Conservation (phyloP, 2,113 vertebrate genomes). For the Phrynosoma blainvillii region DNA sequence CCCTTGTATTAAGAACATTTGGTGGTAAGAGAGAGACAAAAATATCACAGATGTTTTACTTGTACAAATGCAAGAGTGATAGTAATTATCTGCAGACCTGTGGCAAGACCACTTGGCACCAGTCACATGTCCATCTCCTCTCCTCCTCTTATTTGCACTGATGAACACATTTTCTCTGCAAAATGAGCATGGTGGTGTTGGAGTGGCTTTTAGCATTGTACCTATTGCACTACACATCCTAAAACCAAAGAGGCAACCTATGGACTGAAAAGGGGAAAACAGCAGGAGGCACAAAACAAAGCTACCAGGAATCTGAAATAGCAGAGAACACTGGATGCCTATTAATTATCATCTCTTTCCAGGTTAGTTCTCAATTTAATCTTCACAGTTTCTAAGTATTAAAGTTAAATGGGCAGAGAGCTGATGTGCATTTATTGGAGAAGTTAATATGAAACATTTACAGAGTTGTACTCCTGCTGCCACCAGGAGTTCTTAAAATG, state of each 20-base stretch:
- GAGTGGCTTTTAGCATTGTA: neutral
- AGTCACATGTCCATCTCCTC: rapidly evolving
- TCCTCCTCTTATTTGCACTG: neutral
- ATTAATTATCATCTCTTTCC: neutral
- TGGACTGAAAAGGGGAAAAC: neutral
- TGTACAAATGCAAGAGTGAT: constrained; percentile 26
- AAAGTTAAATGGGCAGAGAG: constrained; percentile 33
- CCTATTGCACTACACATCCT: neutral
- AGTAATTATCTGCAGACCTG: constrained; percentile 16
- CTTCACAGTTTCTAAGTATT: constrained; percentile 32
- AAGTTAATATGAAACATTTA: constrained; percentile 42
- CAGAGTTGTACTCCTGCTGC: constrained; percentile 40
- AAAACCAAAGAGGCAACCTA: neutral
- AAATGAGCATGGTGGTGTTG: neutral
- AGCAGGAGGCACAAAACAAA: neutral
- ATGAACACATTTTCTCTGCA: neutral
- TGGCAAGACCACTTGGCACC: neutral
- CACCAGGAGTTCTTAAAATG: constrained; percentile 48
- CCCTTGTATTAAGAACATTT: constrained; percentile 5
- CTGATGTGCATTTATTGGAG: constrained; percentile 33
- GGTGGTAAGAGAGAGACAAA: neutral
- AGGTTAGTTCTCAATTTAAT: constrained; percentile 9
- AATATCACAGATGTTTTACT: neutral
- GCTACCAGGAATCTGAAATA: rapidly evolving
- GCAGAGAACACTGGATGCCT: neutral